Conservation (phyloP, 1,140 invertebrate species). For the Magallana gigas region DNA sequence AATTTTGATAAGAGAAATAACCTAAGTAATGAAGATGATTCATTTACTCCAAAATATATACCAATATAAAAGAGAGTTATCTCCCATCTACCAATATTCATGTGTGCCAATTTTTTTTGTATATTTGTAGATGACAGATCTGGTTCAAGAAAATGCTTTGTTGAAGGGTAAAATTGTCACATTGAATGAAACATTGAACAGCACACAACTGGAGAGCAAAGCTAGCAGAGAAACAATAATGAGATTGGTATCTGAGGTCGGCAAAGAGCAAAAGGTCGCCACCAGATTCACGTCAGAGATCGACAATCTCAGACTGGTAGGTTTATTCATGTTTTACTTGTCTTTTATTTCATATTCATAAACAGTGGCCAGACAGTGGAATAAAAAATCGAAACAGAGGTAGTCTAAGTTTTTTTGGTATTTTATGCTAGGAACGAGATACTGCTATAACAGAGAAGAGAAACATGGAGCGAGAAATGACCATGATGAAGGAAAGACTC, state of each 20-base stretch:
- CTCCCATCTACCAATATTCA: neutral
- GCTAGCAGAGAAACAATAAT: conserved; percentile 79
- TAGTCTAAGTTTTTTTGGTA: neutral
- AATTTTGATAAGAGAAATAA: too few relatives aligned
- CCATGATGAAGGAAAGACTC: conserved; percentile 74
- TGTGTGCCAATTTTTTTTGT: neutral
- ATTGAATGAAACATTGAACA: conserved; percentile 74
- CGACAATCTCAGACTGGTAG: conserved; percentile 75
- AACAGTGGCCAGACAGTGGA: neutral
- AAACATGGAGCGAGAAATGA: conserved; percentile 74
- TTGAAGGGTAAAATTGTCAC: conserved; percentile 77
- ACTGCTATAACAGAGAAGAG: conserved; percentile 68
- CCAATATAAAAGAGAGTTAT: neutral
- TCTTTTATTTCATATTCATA: neutral
- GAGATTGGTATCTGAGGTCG: conserved; percentile 78
- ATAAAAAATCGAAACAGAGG: neutral
- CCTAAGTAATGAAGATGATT: too few relatives aligned
- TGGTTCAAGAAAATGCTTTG: conserved; percentile 77
- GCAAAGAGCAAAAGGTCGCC: conserved; percentile 76
- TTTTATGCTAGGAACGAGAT: conserved; percentile 73
- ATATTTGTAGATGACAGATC: conserved; percentile 73
- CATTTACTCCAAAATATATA: too few relatives aligned
- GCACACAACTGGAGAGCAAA: conserved; percentile 77
- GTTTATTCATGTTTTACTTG: neutral
- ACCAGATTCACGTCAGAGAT: conserved; percentile 73